Evolutionary conservation across 2,888 invertebrate species (phyloP).

Genomic region (Mythimna vitellina): DNA sequence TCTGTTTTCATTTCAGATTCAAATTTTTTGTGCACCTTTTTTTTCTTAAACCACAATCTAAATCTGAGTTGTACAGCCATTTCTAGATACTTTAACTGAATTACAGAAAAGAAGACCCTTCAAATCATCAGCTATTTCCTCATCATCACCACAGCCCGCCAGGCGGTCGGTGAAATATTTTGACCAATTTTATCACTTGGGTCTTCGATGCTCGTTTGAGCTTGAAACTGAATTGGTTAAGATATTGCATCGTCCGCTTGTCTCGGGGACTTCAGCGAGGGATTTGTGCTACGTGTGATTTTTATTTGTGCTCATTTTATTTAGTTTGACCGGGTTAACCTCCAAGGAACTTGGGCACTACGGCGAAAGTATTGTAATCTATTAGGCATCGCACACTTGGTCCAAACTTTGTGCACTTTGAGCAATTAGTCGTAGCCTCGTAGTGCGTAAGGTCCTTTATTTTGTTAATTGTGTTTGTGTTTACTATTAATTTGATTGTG

Average conservation of each 20-base stretch:
- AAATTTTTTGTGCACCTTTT: not conserved
- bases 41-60: not conserved
- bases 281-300: slow-evolving; percentile 41
- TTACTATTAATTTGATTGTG: not conserved
- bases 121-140: not conserved
- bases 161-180: slow-evolving; percentile 89
- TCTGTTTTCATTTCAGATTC: not conserved
- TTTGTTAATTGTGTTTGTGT: slow-evolving; percentile 21
- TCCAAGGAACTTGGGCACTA: not conserved
- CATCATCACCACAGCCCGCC: slow-evolving; percentile 70
- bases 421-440: not conserved
- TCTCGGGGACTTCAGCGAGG: slow-evolving; percentile 77
- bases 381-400: no score
- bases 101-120: slow-evolving; percentile 18
- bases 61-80: not conserved
- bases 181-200: slow-evolving; percentile 86
- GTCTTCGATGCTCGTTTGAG: slow-evolving; percentile 61
- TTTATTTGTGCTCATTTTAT: slow-evolving; percentile 17
- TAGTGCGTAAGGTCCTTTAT: slow-evolving; percentile 13
- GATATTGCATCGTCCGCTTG: slow-evolving; percentile 90
- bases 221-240: slow-evolving; percentile 87
- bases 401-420: not conserved
- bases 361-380: no score
- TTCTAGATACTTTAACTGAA: not conserved
- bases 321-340: not conserved